phyloP scores from a whole-genome alignment of 30 jellyfish, hydroid and myxozoan genomes.

The Aurelia aurita complex sp. Pacific region DNA sequence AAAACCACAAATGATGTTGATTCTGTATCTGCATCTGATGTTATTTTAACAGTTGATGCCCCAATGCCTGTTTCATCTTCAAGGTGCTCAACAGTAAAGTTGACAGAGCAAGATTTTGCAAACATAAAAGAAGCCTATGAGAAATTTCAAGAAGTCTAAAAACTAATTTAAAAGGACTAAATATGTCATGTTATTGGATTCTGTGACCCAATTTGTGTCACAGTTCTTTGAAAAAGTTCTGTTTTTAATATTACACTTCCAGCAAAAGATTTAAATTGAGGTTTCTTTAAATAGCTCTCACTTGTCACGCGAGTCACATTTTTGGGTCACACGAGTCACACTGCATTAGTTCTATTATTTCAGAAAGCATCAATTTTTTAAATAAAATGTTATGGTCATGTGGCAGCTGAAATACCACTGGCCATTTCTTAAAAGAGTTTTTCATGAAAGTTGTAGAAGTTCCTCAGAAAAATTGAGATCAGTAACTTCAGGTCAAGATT shows the following conservation, averaged over 20 bases:
- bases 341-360: neutral
- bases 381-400: neutral
- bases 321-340: neutral
- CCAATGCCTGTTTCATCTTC: constrained; percentile 49
- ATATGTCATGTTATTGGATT: neutral
- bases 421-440: constrained; percentile 1
- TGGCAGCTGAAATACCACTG: constrained; percentile 2
- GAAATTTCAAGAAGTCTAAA: neutral
- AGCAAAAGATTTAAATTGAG: neutral
- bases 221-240: neutral
- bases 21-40: constrained; percentile 46
- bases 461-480: neutral
- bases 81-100: constrained; percentile 63
- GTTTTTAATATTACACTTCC: neutral
- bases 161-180: neutral
- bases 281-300: neutral
- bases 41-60: constrained; percentile 21
- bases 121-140: constrained; percentile 19
- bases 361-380: neutral
- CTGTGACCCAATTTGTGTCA: neutral
- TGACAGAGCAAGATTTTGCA: constrained; percentile 53
- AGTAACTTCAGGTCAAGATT: constrained; percentile 9
- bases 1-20: constrained; percentile 12
- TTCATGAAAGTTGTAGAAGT: neutral
- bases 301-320: constrained; percentile 3